Conservation (phyloP, 2,113 vertebrate species). For the Axis porcinus region DNA sequence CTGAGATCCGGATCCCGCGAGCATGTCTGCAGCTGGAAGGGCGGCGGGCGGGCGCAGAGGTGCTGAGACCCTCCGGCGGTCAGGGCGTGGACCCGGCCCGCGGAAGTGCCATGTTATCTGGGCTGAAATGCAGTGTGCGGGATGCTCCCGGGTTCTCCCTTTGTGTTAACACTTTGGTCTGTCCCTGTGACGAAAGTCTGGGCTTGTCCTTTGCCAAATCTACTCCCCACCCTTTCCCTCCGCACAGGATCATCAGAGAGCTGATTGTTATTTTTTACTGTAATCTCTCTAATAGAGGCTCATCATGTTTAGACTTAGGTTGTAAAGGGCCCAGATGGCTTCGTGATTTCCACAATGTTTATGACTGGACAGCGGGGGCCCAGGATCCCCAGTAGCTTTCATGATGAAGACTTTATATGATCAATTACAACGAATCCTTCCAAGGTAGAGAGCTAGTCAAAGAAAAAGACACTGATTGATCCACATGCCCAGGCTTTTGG, state of each 20-base stretch:
- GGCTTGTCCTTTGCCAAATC: slow-evolving; percentile 72
- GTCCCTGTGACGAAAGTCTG: slow-evolving; percentile 68
- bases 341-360: slow-evolving; percentile 44
- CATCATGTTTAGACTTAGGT: slow-evolving; percentile 55
- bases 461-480: background rate
- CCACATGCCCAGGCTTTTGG: background rate
- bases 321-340: slow-evolving; percentile 17
- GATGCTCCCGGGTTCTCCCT: slow-evolving; percentile 75
- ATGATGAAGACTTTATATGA: background rate
- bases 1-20: slow-evolving; percentile 78
- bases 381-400: background rate
- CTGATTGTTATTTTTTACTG: slow-evolving; percentile 78
- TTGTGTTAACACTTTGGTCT: slow-evolving; percentile 79
- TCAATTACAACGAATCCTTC: background rate
- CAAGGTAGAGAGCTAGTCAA: background rate
- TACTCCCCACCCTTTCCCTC: slow-evolving; percentile 75
- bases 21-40: slow-evolving; percentile 80
- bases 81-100: slow-evolving; percentile 75
- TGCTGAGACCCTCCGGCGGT: slow-evolving; percentile 67
- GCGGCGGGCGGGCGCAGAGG: slow-evolving; percentile 55
- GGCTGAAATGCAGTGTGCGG: slow-evolving; percentile 59
- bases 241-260: slow-evolving; percentile 76
- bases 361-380: background rate
- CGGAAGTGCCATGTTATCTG: slow-evolving; percentile 77
- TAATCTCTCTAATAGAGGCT: slow-evolving; percentile 84